Evolutionary conservation across 2,797 vertebrate genomes (phyloP).

Genomic region (Microctenopoma lineatum): DNA sequence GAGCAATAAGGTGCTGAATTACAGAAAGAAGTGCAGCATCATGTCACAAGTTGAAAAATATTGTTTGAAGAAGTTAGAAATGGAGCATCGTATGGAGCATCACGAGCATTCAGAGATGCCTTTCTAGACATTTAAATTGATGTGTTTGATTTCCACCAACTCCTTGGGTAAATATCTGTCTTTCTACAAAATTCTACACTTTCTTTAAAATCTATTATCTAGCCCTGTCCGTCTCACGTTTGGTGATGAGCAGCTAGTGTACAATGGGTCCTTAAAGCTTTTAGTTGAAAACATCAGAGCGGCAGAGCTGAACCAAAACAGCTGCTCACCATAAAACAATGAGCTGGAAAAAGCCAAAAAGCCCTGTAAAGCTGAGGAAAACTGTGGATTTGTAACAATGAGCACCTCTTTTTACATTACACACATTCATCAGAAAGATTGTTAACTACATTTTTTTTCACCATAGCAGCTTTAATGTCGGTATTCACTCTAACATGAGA

Average conservation of each 20-base stretch:
- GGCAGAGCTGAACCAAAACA: neutral
- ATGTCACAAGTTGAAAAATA: neutral
- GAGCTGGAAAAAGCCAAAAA: neutral
- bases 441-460: neutral
- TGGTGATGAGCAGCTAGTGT: neutral
- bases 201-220: neutral
- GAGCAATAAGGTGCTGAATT: constrained; percentile 14
- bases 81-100: neutral
- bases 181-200: neutral
- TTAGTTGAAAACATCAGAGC: too few species aligned
- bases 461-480: neutral
- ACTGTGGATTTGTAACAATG: neutral
- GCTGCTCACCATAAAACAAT: neutral
- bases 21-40: neutral
- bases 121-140: neutral
- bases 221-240: neutral
- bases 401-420: neutral
- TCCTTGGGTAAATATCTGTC: neutral
- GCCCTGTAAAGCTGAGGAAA: neutral
- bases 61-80: neutral
- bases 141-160: neutral
- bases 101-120: neutral
- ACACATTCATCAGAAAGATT: neutral
- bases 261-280: too few species aligned
- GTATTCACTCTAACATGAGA: neutral